A percentile compares a stretch with the other conserved stretches of the same genome.
Evolutionary conservation across 2,888 invertebrate genomes (phyloP).

Genomic region (Rutpela maculata): DNA sequence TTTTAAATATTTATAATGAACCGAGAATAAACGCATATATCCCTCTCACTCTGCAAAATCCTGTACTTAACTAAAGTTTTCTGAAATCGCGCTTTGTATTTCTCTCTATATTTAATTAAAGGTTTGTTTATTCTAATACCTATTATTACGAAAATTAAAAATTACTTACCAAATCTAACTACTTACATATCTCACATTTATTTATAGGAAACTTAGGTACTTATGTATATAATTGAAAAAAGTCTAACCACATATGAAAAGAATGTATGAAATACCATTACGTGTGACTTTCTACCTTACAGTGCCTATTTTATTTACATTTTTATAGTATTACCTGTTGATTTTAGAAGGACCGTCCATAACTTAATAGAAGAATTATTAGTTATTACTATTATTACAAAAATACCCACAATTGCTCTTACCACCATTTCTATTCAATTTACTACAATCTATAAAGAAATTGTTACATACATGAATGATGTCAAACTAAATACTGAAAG

Average conservation of each 20-base stretch:
- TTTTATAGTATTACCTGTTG: constrained; percentile 12
- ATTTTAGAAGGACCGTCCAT: background rate
- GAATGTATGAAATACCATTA: background rate
- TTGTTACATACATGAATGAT: constrained; percentile 37
- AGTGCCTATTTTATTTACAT: background rate
- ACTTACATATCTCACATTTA: background rate
- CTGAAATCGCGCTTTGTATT: no score
- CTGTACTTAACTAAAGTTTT: no score
- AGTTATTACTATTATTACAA: background rate
- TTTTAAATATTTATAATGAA: no score
- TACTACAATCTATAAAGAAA: constrained; percentile 33
- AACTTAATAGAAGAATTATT: background rate
- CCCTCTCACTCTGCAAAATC: no score
- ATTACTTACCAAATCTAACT: background rate
- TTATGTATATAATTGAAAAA: background rate
- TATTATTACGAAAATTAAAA: background rate
- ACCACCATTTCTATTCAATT: constrained; percentile 28
- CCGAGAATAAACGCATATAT: no score
- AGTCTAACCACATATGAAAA: background rate
- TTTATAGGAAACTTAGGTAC: background rate
- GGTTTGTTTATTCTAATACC: no score
- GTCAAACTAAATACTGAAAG: constrained; percentile 39
- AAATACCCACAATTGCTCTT: constrained; percentile 4
- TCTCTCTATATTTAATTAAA: no score
- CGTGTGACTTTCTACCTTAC: background rate